Evolutionary conservation across 2,888 invertebrate genomes (phyloP).

Genomic region (Nymphalis urticae): DNA sequence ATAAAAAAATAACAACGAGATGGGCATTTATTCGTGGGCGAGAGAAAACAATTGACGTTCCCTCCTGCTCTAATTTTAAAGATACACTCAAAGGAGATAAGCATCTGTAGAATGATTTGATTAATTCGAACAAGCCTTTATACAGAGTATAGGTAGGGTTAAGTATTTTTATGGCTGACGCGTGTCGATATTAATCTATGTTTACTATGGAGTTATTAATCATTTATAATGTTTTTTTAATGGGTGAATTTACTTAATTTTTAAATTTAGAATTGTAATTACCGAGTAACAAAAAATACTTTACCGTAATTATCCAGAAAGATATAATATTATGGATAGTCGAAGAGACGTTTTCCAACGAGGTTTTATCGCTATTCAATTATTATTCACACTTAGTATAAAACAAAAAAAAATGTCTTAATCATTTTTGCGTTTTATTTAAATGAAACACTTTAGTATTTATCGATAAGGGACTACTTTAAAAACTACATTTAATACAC

Average conservation of each 20-base stretch:
- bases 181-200: conserved; percentile 77
- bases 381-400: no score
- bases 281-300: not conserved
- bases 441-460: no score
- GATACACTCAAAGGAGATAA: conserved; percentile 65
- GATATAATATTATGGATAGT: no score
- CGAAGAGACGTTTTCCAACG: no score
- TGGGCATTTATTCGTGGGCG: conserved; percentile 73
- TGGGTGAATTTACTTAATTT: conserved; percentile 45
- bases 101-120: conserved; percentile 75
- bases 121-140: conserved; percentile 76
- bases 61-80: conserved; percentile 79
- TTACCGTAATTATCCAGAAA: no score
- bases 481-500: no score
- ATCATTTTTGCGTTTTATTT: no score
- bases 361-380: no score
- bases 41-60: conserved; percentile 77
- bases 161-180: conserved; percentile 76
- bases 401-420: no score
- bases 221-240: conserved; percentile 71
- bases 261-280: not conserved
- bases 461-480: no score
- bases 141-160: conserved; percentile 69
- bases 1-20: conserved; percentile 68
- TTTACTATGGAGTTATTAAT: conserved; percentile 69